Conservation (phyloP, 2,888 invertebrate genomes). For the Orthonychiurus folsomi region DNA sequence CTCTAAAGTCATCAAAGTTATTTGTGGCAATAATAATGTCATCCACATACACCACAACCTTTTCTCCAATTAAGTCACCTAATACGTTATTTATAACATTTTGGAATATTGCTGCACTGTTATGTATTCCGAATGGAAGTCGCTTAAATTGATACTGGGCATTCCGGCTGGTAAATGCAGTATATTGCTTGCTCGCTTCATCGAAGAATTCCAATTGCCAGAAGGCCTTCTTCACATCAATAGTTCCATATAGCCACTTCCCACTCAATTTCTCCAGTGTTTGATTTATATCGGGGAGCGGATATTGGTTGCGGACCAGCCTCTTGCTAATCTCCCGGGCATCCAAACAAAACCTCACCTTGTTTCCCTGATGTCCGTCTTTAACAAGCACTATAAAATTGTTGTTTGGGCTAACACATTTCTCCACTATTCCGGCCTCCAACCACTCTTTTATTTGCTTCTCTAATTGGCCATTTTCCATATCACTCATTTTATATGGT, state of each 20-base stretch:
- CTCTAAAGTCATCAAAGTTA: neutral
- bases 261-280: slow-evolving; percentile 42
- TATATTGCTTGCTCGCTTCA: neutral
- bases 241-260: slow-evolving; percentile 40
- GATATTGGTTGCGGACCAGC: slow-evolving; percentile 29
- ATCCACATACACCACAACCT: neutral
- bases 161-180: neutral
- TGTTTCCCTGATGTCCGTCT: slow-evolving; percentile 6
- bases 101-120: slow-evolving; percentile 10
- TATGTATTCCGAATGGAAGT: slow-evolving; percentile 11
- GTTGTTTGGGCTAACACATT: slow-evolving; percentile 3
- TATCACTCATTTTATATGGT: slow-evolving; percentile 1
- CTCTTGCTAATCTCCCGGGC: slow-evolving; percentile 25
- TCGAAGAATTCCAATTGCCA: slow-evolving; percentile 8
- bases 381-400: slow-evolving; percentile 2
- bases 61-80: neutral
- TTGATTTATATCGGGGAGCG: slow-evolving; percentile 41
- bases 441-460: slow-evolving; percentile 7
- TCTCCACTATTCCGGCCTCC: neutral
- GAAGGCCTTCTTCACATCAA: slow-evolving; percentile 33
- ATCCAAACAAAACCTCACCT: slow-evolving; percentile 8
- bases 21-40: neutral
- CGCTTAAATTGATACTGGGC: slow-evolving; percentile 4
- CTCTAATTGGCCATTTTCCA: slow-evolving; percentile 4
- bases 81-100: slow-evolving; percentile 2